Percentiles rank a stretch among this genome's conserved stretches.
Conservation (phyloP, 2,888 invertebrate genomes). For the Melinopterus prodromus region DNA sequence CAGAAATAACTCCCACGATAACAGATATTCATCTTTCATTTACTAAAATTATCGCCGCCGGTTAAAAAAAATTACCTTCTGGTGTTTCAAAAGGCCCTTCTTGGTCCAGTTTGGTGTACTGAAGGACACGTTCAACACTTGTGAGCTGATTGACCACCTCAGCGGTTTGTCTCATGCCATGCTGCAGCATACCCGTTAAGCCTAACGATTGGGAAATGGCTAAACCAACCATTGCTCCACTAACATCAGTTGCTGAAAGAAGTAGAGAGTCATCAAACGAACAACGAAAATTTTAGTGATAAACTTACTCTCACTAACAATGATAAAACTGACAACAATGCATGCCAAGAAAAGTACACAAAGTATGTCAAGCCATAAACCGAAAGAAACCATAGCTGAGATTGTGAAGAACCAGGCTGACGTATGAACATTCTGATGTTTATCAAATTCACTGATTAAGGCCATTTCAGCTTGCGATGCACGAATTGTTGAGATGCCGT, state of each 20-base stretch:
- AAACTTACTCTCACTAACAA: constrained; percentile 62
- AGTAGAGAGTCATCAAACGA: not conserved
- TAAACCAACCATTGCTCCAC: constrained; percentile 70
- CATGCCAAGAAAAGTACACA: constrained; percentile 67
- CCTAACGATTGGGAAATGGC: constrained; percentile 74
- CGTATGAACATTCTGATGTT: constrained; percentile 73
- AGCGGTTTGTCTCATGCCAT: constrained; percentile 78
- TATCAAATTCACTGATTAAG: constrained; percentile 76
- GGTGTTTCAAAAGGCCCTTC: constrained; percentile 69
- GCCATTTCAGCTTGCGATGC: constrained; percentile 76
- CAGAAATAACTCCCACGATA: not conserved
- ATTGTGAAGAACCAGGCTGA: constrained; percentile 70
- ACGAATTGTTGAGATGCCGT: constrained; percentile 86
- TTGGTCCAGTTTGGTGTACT: constrained; percentile 76
- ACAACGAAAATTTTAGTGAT: constrained; percentile 22
- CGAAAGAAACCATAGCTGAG: constrained; percentile 69
- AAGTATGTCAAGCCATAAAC: constrained; percentile 71
- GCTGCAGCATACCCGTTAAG: constrained; percentile 79
- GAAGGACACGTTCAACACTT: constrained; percentile 79
- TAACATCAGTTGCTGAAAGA: constrained; percentile 50
- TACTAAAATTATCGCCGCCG: not conserved
- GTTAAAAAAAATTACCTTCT: constrained; percentile 14
- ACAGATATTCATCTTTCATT: not conserved
- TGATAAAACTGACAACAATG: constrained; percentile 69
- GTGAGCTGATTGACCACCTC: constrained; percentile 77